phyloP scores from a whole-genome alignment of 2,888 invertebrate species.

The Nemoura dubitans region DNA sequence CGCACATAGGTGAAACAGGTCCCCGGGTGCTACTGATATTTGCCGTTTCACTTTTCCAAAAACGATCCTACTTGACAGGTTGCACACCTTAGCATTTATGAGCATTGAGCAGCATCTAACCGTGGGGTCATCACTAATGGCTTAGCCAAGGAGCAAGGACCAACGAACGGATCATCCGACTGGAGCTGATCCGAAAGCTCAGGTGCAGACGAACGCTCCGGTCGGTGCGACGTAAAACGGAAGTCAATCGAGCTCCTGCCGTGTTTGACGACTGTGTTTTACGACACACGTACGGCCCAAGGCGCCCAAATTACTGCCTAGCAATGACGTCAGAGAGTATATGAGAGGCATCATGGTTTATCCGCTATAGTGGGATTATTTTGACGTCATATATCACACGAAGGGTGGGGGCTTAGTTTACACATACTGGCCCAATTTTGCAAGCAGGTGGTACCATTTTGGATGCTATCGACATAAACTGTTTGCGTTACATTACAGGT shows the following conservation, averaged over 20 bases:
- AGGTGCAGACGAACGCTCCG: background rate
- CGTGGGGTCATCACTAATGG: background rate
- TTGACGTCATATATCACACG: background rate
- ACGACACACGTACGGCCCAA: background rate
- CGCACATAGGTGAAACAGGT: background rate
- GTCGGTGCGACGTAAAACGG: too few relatives aligned
- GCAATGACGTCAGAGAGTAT: background rate
- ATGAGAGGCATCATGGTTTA: background rate
- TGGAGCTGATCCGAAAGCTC: background rate
- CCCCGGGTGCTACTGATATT: background rate
- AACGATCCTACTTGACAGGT: background rate
- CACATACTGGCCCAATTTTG: background rate
- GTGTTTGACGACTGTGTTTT: slow-evolving; percentile 12
- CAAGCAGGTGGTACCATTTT: background rate
- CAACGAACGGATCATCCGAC: too few relatives aligned
- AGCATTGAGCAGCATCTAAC: background rate
- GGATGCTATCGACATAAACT: background rate
- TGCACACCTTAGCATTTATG: background rate
- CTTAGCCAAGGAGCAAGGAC: background rate
- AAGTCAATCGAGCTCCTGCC: background rate
- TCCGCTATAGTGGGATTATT: background rate
- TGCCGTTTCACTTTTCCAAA: background rate
- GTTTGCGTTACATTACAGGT: background rate
- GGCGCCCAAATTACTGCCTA: background rate
- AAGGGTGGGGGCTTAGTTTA: background rate